Evolutionary conservation across 1,140 invertebrate species (phyloP).

Genomic region (Hyposmocoma kahamanoa): DNA sequence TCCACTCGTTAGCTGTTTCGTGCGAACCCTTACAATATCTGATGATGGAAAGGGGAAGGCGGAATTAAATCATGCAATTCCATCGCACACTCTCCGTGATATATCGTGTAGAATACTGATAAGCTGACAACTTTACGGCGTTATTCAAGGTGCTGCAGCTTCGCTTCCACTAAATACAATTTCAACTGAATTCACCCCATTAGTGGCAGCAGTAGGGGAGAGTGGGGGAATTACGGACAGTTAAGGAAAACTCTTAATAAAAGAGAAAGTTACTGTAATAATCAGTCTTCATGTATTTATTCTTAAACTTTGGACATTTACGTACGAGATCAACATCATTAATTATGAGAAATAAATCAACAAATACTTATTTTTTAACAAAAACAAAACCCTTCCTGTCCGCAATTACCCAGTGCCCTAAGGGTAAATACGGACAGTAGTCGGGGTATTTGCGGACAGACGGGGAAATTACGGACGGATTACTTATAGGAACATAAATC

Average conservation of each 20-base stretch:
- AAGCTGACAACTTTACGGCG: too few relatives aligned
- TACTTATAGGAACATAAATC: constrained; percentile 5
- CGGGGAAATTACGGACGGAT: too few relatives aligned
- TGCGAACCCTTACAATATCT: too few relatives aligned
- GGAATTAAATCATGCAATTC: too few relatives aligned
- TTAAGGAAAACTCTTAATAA: constrained; percentile 8
- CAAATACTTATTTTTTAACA: neutral
- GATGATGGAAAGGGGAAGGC: too few relatives aligned
- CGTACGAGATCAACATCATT: neutral
- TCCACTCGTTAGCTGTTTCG: too few relatives aligned
- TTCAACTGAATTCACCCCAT: too few relatives aligned
- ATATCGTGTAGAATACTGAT: too few relatives aligned
- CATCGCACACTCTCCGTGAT: too few relatives aligned
- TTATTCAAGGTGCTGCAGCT: too few relatives aligned
- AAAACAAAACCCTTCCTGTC: constrained; percentile 7
- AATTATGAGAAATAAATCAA: constrained; percentile 1
- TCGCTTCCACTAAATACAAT: too few relatives aligned
- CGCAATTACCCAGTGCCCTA: constrained; percentile 1
- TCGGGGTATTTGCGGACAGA: constrained; percentile 2
- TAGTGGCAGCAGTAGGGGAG: too few relatives aligned
- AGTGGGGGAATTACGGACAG: constrained; percentile 9
- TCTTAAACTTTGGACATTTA: neutral
- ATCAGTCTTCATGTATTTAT: neutral
- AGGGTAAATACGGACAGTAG: constrained; percentile 9
- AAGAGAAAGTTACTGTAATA: neutral